Evolutionary conservation across 2,888 invertebrate species (phyloP).

Genomic region (Leucoptera coffeella): DNA sequence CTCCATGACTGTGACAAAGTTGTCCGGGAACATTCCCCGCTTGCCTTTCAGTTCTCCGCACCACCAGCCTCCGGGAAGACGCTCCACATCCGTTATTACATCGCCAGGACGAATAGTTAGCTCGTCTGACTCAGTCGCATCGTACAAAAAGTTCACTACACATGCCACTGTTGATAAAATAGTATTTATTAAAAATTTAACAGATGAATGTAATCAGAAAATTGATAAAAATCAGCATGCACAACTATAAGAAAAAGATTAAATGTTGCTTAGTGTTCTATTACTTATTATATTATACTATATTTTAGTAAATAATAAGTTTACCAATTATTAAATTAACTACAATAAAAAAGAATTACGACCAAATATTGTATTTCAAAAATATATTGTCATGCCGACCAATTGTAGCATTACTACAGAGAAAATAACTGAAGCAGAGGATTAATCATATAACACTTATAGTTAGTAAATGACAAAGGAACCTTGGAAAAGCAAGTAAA

Average conservation of each 20-base stretch:
- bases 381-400: no score
- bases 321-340: no score
- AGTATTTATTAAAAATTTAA: not conserved
- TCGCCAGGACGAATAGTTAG: constrained; percentile 78
- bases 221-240: not conserved
- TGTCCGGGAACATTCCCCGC: constrained; percentile 89
- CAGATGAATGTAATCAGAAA: not conserved
- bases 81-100: constrained; percentile 72
- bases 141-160: constrained; percentile 80
- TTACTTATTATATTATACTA: no score
- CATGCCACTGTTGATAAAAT: constrained; percentile 57
- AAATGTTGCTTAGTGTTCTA: not conserved
- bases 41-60: constrained; percentile 77
- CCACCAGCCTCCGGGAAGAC: constrained; percentile 85
- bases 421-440: no score
- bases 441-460: no score
- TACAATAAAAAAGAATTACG: no score
- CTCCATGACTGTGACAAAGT: constrained; percentile 71
- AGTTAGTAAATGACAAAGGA: no score
- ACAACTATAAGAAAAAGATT: not conserved
- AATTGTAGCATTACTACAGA: no score
- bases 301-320: no score
- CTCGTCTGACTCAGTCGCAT: constrained; percentile 81
- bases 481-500: no score
- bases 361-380: no score